phyloP scores from a whole-genome alignment of 2,888 invertebrate species.

The Branchinecta sandiegonensis region DNA sequence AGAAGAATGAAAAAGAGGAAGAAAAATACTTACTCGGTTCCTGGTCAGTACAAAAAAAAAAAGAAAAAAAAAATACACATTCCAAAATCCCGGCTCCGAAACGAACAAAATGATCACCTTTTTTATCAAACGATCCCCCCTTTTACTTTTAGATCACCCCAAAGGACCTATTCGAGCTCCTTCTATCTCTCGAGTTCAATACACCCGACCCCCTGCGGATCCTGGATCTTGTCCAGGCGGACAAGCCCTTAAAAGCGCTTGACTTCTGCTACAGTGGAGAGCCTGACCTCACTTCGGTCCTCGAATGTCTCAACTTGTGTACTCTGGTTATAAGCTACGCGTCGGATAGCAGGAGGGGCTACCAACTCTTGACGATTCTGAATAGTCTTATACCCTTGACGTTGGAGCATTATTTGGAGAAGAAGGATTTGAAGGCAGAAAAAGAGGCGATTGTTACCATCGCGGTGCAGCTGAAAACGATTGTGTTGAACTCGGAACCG shows the following conservation, averaged over 20 bases:
- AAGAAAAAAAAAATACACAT: too few species aligned
- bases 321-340: slow-evolving; percentile 98
- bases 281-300: slow-evolving; percentile 85
- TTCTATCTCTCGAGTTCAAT: slow-evolving; percentile 81
- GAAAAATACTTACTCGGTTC: too few species aligned
- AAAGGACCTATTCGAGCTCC: slow-evolving; percentile 74
- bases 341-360: slow-evolving; percentile 80
- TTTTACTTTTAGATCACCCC: slow-evolving; percentile 54
- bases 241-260: slow-evolving; percentile 78
- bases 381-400: slow-evolving; percentile 18
- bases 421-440: slow-evolving; percentile 83
- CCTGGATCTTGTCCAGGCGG: slow-evolving; percentile 75
- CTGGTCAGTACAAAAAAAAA: too few species aligned
- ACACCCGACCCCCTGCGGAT: slow-evolving; percentile 88
- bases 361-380: slow-evolving; percentile 58
- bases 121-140: too few species aligned
- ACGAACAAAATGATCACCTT: too few species aligned
- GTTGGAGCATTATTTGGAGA: slow-evolving; percentile 35
- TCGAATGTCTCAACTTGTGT: slow-evolving; percentile 95
- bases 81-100: too few species aligned
- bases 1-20: too few species aligned
- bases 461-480: slow-evolving; percentile 82
- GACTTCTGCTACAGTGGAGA: slow-evolving; percentile 99
- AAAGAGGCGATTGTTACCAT: slow-evolving; percentile 81
- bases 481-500: slow-evolving; percentile 91